Evolutionary conservation across 1,140 invertebrate genomes (phyloP).

Genomic region (Schlechtendalia chinensis): DNA sequence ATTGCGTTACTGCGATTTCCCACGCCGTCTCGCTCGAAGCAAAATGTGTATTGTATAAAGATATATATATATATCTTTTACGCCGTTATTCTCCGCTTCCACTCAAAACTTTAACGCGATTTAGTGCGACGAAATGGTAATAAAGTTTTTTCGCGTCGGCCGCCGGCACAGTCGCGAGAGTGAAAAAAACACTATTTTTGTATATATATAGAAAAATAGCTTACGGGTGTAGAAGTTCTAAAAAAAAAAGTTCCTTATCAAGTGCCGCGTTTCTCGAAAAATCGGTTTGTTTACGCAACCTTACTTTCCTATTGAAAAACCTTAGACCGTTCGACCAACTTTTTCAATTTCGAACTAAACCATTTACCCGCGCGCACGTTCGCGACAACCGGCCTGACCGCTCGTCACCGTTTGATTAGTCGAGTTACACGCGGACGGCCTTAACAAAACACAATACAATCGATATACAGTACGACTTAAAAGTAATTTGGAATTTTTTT

Average conservation of each 20-base stretch:
- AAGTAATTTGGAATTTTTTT: too few relatives aligned
- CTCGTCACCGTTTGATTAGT: not conserved
- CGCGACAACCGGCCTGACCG: not conserved
- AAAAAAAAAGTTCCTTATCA: constrained; percentile 28
- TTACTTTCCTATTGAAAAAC: constrained; percentile 10
- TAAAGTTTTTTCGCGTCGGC: constrained; percentile 28
- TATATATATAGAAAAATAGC: constrained; percentile 25
- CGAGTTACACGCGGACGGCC: too few relatives aligned
- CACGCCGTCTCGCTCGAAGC: not conserved
- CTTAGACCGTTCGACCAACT: constrained; percentile 4
- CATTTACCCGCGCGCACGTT: not conserved
- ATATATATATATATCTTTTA: constrained; percentile 17
- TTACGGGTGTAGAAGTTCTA: constrained; percentile 34
- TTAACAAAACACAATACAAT: too few relatives aligned
- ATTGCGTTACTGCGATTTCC: not conserved
- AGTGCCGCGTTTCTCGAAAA: constrained; percentile 18
- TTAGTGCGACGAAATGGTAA: constrained; percentile 38
- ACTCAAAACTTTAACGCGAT: constrained; percentile 29
- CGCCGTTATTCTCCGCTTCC: constrained; percentile 3
- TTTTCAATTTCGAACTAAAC: constrained; percentile 27
- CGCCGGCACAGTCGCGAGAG: not conserved
- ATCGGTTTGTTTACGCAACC: constrained; percentile 16
- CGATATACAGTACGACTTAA: too few relatives aligned
- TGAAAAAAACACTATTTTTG: constrained; percentile 15
- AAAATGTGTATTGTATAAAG: not conserved